phyloP scores from a whole-genome alignment of 92 coral and sea anemone species.

The Parazoanthus darwini region DNA sequence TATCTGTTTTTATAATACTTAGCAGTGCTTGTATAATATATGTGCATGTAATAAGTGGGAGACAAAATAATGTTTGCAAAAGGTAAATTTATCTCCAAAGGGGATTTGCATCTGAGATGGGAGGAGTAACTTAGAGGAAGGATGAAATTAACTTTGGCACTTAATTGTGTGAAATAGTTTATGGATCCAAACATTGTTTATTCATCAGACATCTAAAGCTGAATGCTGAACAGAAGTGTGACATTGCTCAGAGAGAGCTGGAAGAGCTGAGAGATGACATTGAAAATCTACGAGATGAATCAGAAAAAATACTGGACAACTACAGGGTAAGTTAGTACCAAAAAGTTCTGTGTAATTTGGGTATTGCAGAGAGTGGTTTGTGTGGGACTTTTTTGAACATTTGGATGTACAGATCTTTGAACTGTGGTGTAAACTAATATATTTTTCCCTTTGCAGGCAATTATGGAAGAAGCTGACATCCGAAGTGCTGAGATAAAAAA shows the following conservation, averaged over 20 bases:
- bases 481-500: constrained; percentile 95
- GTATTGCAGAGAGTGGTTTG: neutral
- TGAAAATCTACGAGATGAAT: constrained; percentile 90
- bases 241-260: constrained; percentile 96
- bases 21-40: no score
- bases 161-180: neutral
- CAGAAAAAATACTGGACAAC: constrained; percentile 94
- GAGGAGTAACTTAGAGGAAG: no score
- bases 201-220: constrained; percentile 81
- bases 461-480: constrained; percentile 99
- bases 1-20: no score
- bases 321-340: constrained; percentile 68
- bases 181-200: neutral
- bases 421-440: neutral
- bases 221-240: constrained; percentile 98
- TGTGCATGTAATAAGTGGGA: no score
- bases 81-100: no score
- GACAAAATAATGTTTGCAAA: no score
- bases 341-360: neutral
- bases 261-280: constrained; percentile 97
- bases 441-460: constrained; percentile 66
- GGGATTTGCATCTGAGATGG: no score
- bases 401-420: no score
- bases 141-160: no score
- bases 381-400: neutral